Evolutionary conservation across 2,888 invertebrate genomes (phyloP).

Genomic region (Tiliacea aurago): DNA sequence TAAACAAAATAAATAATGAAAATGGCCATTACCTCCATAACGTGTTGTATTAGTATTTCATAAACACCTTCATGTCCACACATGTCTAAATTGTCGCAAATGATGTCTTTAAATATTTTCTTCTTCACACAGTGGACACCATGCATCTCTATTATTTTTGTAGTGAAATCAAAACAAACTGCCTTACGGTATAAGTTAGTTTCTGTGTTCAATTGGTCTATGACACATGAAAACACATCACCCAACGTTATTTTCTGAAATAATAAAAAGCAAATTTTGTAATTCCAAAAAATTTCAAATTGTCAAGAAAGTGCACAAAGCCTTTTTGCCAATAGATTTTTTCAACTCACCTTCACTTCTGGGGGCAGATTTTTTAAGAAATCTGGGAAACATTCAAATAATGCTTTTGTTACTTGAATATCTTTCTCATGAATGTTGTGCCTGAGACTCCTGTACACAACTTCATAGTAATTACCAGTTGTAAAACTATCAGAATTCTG

Average conservation of each 20-base stretch:
- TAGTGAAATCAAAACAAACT: constrained; percentile 75
- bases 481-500: constrained; percentile 73
- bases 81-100: constrained; percentile 80
- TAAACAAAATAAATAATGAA: not conserved
- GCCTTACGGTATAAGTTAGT: constrained; percentile 82
- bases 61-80: constrained; percentile 79
- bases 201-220: constrained; percentile 80
- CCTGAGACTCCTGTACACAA: constrained; percentile 78
- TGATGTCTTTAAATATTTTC: constrained; percentile 75
- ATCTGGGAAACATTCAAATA: constrained; percentile 73
- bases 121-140: constrained; percentile 79
- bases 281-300: not conserved
- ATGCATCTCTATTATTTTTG: constrained; percentile 75
- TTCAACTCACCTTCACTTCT: constrained; percentile 74
- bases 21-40: constrained; percentile 76
- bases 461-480: constrained; percentile 85
- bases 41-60: constrained; percentile 76
- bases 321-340: not conserved
- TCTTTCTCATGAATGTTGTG: constrained; percentile 77
- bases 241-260: constrained; percentile 79
- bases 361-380: constrained; percentile 75
- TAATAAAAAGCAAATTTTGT: not conserved
- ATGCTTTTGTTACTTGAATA: constrained; percentile 75
- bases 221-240: constrained; percentile 73
- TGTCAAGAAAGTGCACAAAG: not conserved